Conservation (phyloP, 2,113 vertebrate genomes). For the Panurus biarmicus region DNA sequence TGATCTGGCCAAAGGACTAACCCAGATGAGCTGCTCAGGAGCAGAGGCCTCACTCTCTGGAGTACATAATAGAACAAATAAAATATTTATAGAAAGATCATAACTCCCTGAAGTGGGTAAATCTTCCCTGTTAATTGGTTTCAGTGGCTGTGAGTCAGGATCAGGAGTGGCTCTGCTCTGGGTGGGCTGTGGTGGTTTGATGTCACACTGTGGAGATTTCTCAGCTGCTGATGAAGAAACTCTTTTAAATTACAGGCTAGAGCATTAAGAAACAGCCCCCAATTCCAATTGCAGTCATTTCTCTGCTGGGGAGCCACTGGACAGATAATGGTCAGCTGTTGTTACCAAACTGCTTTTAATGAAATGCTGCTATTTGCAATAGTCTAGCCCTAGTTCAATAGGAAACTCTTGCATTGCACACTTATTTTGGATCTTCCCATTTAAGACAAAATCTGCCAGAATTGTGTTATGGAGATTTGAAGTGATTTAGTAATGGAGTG, state of each 20-base stretch:
- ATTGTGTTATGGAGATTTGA: not conserved
- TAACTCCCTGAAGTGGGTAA: not conserved
- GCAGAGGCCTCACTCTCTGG: not conserved
- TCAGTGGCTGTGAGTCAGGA: not conserved
- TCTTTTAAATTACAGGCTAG: not conserved
- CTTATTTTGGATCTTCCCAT: not conserved
- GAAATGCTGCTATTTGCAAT: not conserved
- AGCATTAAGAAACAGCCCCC: not conserved
- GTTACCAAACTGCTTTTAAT: not conserved
- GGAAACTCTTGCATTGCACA: not conserved
- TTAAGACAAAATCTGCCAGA: not conserved
- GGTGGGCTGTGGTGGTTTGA: not conserved
- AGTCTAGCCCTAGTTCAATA: not conserved
- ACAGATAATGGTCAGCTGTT: not conserved
- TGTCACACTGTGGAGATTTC: not conserved
- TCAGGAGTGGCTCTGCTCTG: not conserved
- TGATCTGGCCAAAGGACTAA: not conserved
- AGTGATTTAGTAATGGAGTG: not conserved
- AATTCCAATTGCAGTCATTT: not conserved
- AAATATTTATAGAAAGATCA: not conserved
- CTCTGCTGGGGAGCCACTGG: not conserved
- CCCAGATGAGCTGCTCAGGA: not conserved
- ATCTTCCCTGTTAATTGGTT: not conserved
- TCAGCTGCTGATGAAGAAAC: not conserved
- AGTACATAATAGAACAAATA: not conserved